These are phyloP conservation scores for Bothrops alternatus DNA, from an alignment of 2,797 vertebrate species.

Conservation along the genomic window DNA sequence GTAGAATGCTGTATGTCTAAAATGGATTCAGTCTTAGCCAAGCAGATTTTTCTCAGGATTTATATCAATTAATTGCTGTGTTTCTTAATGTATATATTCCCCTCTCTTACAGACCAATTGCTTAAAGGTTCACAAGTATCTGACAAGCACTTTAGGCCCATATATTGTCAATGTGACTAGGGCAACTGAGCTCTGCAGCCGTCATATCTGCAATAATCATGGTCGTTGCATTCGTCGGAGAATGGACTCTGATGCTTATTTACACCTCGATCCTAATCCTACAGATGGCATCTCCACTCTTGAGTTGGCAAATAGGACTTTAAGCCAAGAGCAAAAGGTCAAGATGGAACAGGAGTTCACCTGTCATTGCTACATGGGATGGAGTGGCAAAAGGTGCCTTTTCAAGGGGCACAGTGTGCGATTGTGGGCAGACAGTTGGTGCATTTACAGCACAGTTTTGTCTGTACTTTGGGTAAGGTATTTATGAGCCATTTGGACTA, in stretches of 20 bases:
- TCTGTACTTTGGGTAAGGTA: not conserved
- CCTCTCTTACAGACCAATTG: constrained; percentile 67
- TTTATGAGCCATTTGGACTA: constrained; percentile 15
- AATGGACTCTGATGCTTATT: constrained; percentile 69
- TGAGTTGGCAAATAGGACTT: constrained; percentile 65
- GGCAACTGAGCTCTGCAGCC: constrained; percentile 77
- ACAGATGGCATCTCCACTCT: constrained; percentile 5
- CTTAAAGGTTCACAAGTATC: constrained; percentile 69
- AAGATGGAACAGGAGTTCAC: constrained; percentile 69
- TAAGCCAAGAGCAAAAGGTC: constrained; percentile 59
- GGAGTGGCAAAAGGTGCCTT: constrained; percentile 71
- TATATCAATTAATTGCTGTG: not conserved
- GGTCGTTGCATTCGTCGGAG: constrained; percentile 76
- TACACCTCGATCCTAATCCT: constrained; percentile 73
- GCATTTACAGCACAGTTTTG: not conserved
- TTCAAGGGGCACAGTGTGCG: constrained; percentile 35
- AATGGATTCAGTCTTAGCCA: not conserved
- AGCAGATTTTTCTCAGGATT: not conserved
- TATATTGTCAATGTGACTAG: constrained; percentile 80
- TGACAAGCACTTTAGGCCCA: constrained; percentile 70
- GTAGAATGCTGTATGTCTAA: not conserved
- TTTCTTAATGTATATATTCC: not conserved
- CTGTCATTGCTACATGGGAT: constrained; percentile 83
- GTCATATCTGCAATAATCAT: constrained; percentile 63
- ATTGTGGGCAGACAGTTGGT: not conserved